Base-by-base conservation (phyloP, 2,113 vertebrate genomes). In the Neogobius melanostomus region DNA sequence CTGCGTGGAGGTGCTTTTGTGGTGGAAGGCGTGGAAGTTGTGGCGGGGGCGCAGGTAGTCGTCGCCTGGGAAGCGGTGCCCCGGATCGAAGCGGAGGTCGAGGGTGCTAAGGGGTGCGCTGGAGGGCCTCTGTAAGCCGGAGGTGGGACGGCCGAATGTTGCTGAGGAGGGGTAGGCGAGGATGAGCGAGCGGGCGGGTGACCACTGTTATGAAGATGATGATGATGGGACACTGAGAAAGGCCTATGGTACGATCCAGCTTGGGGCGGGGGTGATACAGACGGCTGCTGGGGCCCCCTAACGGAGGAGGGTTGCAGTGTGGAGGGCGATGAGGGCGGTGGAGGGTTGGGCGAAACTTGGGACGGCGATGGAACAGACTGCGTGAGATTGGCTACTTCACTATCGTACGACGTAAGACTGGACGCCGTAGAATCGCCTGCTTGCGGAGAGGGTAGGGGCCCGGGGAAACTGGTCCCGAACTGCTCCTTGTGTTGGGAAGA, bases 371-470 rank as follows among this genome's bases (percentile, higher is more conserved):
- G 90, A 17, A 87, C 91, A 0, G 94, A 94, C 82, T 95, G 95
- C 52, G 96, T 97, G 69, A 97, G 85, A 43, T 95, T 96, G 28
- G 96, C 96, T 72, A 96, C 96, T 83, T 97, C 96, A 3, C 95
- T 97, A 87, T 97, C 95, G 2, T 97, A 97, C 11, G 95, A 96
- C 0, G 95, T 96, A 72, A 97, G 92, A 88, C 95, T 96, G 45
- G 95, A 96, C 5, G 95, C 91, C 0, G 95, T 95, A 75, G 95
- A 97, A 88, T 96, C 95, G 42, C 95, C 91, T 5, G 95, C 80
- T 74, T 95, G 92, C 0, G 94, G 92, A 2, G 93, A 93, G 15
- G 92, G 89, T 44, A 88, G 82, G 8, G 92, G 92, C 51, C 60
- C 72, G 11, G 88, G 84, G 72, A 85, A 91, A 5, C 81, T 81